phyloP scores from a whole-genome alignment of 2,888 invertebrate species.

The Apoderus coryli region DNA sequence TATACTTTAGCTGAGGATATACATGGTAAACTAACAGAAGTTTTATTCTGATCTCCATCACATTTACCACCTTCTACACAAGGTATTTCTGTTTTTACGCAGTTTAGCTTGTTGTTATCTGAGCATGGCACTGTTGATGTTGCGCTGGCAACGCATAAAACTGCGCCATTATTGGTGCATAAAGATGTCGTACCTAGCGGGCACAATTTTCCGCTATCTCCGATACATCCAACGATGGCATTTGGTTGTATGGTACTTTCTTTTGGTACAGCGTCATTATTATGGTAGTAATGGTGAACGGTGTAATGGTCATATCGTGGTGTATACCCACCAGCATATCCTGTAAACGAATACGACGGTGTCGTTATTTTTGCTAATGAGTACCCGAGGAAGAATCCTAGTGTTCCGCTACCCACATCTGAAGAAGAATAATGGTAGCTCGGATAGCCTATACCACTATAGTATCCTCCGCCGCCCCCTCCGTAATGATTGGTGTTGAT shows the following conservation, averaged over 20 bases:
- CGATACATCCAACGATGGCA: slow-evolving; percentile 25
- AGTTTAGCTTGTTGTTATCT: slow-evolving; percentile 22
- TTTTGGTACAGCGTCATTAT: slow-evolving; percentile 22
- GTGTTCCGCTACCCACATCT: slow-evolving; percentile 23
- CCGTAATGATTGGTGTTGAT: slow-evolving; percentile 18
- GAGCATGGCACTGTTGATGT: slow-evolving; percentile 26
- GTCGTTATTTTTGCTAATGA: slow-evolving; percentile 23
- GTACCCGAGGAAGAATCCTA: slow-evolving; percentile 26
- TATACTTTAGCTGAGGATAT: slow-evolving; percentile 25
- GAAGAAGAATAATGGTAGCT: slow-evolving; percentile 20
- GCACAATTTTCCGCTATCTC: slow-evolving; percentile 27
- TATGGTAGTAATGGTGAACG: slow-evolving; percentile 30
- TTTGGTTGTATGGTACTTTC: slow-evolving; percentile 26
- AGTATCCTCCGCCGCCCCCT: slow-evolving; percentile 12
- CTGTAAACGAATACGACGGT: slow-evolving; percentile 22
- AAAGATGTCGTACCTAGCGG: slow-evolving; percentile 27
- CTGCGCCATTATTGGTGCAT: slow-evolving; percentile 29
- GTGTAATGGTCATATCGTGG: slow-evolving; percentile 26
- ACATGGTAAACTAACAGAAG: slow-evolving; percentile 25
- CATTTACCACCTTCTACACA: slow-evolving; percentile 26
- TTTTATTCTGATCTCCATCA: slow-evolving; percentile 19
- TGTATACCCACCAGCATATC: slow-evolving; percentile 19
- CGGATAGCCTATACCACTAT: slow-evolving; percentile 12
- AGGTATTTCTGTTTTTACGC: slow-evolving; percentile 26
- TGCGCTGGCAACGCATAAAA: slow-evolving; percentile 29